phyloP scores from a whole-genome alignment of 1,140 invertebrate genomes.

The Drosophila arizonae region DNA sequence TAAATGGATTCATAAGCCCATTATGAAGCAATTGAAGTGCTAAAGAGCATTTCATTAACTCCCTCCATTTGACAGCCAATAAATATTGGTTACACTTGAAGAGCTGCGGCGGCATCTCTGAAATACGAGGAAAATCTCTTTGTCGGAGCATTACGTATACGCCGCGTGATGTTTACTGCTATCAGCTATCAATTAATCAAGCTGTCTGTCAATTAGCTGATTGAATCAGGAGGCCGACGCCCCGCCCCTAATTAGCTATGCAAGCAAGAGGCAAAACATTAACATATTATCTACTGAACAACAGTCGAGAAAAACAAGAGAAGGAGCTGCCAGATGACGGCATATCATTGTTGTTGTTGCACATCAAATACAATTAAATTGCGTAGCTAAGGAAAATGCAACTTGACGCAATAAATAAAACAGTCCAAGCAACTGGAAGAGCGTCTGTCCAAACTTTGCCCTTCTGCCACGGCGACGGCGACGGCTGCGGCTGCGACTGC shows the following conservation, averaged over 20 bases:
- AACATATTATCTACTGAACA: slow-evolving; percentile 38
- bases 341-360: not conserved
- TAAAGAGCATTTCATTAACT: slow-evolving; percentile 3
- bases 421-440: slow-evolving; percentile 4
- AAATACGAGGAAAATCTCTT: not conserved
- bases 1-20: not conserved
- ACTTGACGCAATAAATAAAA: slow-evolving; percentile 35
- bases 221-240: not conserved
- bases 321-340: not conserved
- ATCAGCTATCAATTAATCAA: slow-evolving; percentile 39
- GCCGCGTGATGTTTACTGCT: not conserved
- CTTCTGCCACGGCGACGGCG: not conserved
- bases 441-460: slow-evolving; percentile 5
- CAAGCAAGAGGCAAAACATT: slow-evolving; percentile 29
- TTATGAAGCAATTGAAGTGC: not conserved
- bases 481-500: slow-evolving; percentile 6
- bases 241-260: slow-evolving; percentile 29
- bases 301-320: too few species aligned
- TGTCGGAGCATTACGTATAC: slow-evolving; percentile 14
- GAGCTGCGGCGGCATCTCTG: too few species aligned
- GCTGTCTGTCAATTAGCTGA: slow-evolving; percentile 47
- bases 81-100: too few species aligned
- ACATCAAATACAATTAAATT: slow-evolving; percentile 34
- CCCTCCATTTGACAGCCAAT: not conserved
- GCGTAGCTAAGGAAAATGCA: slow-evolving; percentile 20